Conservation (phyloP, 2,113 vertebrate species). For the Orycteropus afer region DNA sequence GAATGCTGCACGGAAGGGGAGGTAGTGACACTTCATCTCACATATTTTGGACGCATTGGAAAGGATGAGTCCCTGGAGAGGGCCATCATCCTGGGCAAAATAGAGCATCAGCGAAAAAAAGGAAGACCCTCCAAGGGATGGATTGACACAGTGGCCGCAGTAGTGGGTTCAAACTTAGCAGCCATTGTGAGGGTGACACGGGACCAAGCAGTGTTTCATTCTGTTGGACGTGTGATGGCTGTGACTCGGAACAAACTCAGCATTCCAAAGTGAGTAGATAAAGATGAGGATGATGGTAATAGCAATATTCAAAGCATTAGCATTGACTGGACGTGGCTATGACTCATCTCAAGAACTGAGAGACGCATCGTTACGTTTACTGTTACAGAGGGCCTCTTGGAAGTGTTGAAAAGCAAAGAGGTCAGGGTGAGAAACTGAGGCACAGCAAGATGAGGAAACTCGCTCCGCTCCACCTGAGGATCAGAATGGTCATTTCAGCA, state of each 20-base stretch:
- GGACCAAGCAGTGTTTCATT: not conserved
- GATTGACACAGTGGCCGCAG: not conserved
- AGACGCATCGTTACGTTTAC: not conserved
- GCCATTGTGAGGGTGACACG: not conserved
- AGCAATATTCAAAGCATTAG: not conserved
- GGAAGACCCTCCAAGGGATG: not conserved
- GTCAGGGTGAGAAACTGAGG: not conserved
- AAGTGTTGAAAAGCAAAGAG: too few relatives aligned
- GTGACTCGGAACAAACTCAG: not conserved
- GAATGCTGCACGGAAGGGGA: not conserved
- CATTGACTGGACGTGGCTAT: not conserved
- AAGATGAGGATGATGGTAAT: not conserved
- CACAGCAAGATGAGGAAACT: fast-evolving
- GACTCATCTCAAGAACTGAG: not conserved
- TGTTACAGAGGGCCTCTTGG: too few relatives aligned
- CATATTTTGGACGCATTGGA: not conserved
- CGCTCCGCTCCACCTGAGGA: fast-evolving
- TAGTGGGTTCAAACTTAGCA: not conserved
- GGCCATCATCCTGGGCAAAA: not conserved
- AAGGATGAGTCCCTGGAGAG: not conserved
- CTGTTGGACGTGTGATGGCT: not conserved
- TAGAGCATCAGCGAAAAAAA: not conserved
- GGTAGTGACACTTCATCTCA: not conserved
- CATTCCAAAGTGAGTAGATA: not conserved
- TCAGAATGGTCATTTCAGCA: not conserved